Conservation (phyloP, 2,888 invertebrate genomes). For the Chromoteleia sp. region DNA sequence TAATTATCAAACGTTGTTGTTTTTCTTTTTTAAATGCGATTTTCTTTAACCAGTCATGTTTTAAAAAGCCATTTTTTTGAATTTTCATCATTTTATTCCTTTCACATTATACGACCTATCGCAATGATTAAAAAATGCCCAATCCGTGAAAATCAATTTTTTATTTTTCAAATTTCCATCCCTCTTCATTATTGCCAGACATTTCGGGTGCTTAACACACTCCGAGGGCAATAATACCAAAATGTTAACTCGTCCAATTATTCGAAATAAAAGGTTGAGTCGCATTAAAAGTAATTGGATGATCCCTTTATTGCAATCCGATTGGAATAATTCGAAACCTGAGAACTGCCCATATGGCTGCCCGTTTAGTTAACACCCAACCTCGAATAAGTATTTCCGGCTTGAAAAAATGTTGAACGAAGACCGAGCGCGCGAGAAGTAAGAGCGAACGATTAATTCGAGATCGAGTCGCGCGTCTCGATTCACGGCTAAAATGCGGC, state of each 20-base stretch:
- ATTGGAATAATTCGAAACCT: slow-evolving; percentile 65
- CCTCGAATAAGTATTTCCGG: slow-evolving; percentile 75
- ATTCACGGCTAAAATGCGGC: slow-evolving; percentile 56
- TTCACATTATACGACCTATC: too few species aligned
- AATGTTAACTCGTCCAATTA: slow-evolving; percentile 54
- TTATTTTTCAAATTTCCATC: slow-evolving; percentile 5
- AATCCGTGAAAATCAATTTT: too few species aligned
- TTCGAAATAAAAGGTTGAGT: slow-evolving; percentile 56
- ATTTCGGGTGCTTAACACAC: slow-evolving; percentile 21
- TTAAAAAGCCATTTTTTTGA: too few species aligned
- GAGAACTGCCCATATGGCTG: slow-evolving; percentile 61
- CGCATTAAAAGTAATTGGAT: slow-evolving; percentile 61
- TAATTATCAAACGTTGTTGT: too few species aligned
- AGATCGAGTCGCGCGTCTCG: slow-evolving; percentile 59
- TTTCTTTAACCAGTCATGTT: too few species aligned
- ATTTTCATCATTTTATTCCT: too few species aligned
- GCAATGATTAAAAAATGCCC: too few species aligned
- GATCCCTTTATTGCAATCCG: slow-evolving; percentile 63
- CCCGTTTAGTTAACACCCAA: slow-evolving; percentile 59
- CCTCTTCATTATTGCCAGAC: slow-evolving; percentile 14
- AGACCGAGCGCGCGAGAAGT: slow-evolving; percentile 33
- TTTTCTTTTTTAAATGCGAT: too few species aligned
- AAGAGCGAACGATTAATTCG: slow-evolving; percentile 69
- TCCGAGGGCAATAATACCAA: slow-evolving; percentile 16
- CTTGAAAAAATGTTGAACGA: slow-evolving; percentile 67